Conservation (phyloP, 2,888 invertebrate species). For the Schizaphis graminum region DNA sequence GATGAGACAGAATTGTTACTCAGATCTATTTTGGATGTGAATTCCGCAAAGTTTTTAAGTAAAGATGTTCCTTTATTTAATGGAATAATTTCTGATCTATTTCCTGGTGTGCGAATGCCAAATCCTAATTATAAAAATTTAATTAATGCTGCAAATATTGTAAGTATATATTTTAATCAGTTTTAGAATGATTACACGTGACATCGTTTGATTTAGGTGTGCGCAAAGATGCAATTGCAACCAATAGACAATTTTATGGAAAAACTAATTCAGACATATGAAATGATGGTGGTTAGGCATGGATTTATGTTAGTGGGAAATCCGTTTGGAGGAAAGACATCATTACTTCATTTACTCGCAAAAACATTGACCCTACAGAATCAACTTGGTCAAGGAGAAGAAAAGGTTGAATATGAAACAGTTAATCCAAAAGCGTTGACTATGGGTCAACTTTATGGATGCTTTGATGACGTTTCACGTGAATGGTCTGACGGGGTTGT, state of each 20-base stretch:
- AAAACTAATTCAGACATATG: conserved; percentile 92
- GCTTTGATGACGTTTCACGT: conserved; percentile 90
- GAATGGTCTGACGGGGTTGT: conserved; percentile 93
- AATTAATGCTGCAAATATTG: conserved; percentile 39
- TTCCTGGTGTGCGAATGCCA: conserved; percentile 79
- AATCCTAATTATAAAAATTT: conserved; percentile 44
- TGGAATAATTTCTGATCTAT: conserved; percentile 92
- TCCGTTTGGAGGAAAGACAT: conserved; percentile 86
- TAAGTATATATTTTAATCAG: background rate
- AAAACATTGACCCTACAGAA: conserved; percentile 78
- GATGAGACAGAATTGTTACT: conserved; percentile 85
- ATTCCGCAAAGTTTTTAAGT: conserved; percentile 91
- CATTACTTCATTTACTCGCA: conserved; percentile 82
- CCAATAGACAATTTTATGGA: conserved; percentile 77
- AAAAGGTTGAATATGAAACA: conserved; percentile 80
- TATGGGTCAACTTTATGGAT: conserved; percentile 92
- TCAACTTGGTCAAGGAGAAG: conserved; percentile 74
- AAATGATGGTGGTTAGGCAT: conserved; percentile 94
- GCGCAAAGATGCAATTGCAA: conserved; percentile 79
- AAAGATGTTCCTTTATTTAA: conserved; percentile 86
- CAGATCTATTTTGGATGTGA: conserved; percentile 90
- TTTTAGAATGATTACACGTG: background rate
- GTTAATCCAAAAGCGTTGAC: conserved; percentile 95
- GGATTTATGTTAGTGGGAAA: conserved; percentile 94
- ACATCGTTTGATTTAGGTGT: conserved; percentile 71